Percentiles rank a stretch among this genome's conserved stretches.
Evolutionary conservation across 2,888 invertebrate species (phyloP).

Genomic region (Netelia inedita): DNA sequence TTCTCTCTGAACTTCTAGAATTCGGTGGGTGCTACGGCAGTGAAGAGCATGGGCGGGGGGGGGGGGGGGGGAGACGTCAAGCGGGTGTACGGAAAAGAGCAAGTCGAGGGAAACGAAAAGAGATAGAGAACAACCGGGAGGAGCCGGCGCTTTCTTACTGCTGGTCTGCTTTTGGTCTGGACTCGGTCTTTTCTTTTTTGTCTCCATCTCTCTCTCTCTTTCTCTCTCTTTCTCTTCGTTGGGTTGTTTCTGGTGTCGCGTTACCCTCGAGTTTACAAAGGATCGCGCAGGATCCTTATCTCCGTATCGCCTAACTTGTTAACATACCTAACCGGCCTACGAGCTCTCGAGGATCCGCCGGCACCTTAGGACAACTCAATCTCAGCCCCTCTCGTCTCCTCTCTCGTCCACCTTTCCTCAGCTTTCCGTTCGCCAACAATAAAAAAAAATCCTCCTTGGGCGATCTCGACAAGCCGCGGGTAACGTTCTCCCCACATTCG

Average conservation of each 20-base stretch:
- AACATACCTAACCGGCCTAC: constrained; percentile 83
- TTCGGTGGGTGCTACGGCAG: constrained; percentile 47
- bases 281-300: constrained; percentile 83
- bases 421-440: constrained; percentile 57
- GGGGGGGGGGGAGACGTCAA: constrained; percentile 59
- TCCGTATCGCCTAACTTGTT: constrained; percentile 84
- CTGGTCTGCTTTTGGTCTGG: constrained; percentile 77
- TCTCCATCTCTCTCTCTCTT: constrained; percentile 23
- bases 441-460: constrained; percentile 56
- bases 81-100: constrained; percentile 8
- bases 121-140: constrained; percentile 59
- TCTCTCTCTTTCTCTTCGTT: constrained; percentile 48
- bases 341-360: constrained; percentile 75
- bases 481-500: constrained; percentile 53
- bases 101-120: constrained; percentile 60
- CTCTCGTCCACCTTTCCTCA: constrained; percentile 48
- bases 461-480: constrained; percentile 28
- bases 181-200: constrained; percentile 40
- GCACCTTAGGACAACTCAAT: constrained; percentile 80
- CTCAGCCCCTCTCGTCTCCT: constrained; percentile 58
- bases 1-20: constrained; percentile 34
- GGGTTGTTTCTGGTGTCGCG: constrained; percentile 83
- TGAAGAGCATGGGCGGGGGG: constrained; percentile 53
- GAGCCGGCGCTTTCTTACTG: constrained; percentile 58
- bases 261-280: constrained; percentile 83